A percentile compares a stretch with the other conserved stretches of the same genome.
phyloP scores from a whole-genome alignment of 2,888 invertebrate species.

The Cosmorhoe ocellata region DNA sequence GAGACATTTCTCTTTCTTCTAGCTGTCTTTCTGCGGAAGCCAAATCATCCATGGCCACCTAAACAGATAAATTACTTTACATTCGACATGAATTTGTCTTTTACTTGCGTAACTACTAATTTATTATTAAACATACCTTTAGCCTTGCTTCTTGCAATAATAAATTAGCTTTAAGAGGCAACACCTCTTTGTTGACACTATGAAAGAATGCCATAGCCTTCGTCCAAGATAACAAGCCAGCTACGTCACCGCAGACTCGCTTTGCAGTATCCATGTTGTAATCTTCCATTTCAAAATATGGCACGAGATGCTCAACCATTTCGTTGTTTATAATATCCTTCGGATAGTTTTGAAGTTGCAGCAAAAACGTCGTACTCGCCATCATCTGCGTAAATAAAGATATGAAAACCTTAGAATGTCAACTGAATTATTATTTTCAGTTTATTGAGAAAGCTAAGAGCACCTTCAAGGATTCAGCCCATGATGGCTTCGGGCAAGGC shows the following conservation, averaged over 20 bases:
- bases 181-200: constrained; percentile 97
- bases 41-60: constrained; percentile 95
- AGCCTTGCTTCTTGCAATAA: constrained; percentile 94
- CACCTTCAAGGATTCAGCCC: constrained; percentile 97
- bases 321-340: constrained; percentile 98
- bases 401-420: too few species aligned
- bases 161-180: constrained; percentile 96
- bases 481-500: constrained; percentile 95
- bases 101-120: too few species aligned
- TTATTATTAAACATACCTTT: constrained; percentile 70
- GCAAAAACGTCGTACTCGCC: constrained; percentile 95
- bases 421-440: too few species aligned
- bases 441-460: too few species aligned
- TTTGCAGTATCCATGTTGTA: constrained; percentile 98
- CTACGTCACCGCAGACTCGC: constrained; percentile 97
- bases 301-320: constrained; percentile 95
- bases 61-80: not conserved
- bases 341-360: constrained; percentile 96
- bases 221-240: constrained; percentile 97
- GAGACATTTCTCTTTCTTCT: constrained; percentile 94
- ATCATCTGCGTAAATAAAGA: constrained; percentile 85
- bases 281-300: constrained; percentile 97
- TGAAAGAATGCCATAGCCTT: constrained; percentile 98
- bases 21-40: constrained; percentile 93
- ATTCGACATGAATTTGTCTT: too few species aligned